A percentile compares a stretch with the other conserved stretches of the same genome.
phyloP scores from a whole-genome alignment of 1,140 invertebrate species.

The Papilio aristodemus region DNA sequence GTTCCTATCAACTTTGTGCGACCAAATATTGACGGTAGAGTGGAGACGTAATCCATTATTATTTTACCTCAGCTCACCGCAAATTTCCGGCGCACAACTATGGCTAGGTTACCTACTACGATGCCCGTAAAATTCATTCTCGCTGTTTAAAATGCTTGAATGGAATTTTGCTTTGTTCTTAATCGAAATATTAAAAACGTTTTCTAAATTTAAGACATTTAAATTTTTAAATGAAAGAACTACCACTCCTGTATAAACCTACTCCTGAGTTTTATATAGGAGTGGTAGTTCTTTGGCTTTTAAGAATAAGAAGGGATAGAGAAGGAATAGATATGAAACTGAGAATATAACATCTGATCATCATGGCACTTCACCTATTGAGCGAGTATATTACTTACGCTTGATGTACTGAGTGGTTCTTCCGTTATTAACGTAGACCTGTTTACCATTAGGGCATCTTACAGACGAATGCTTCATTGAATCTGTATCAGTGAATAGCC shows the following conservation, averaged over 20 bases:
- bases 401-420: neutral
- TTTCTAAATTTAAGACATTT: too few species aligned
- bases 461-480: neutral
- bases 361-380: neutral
- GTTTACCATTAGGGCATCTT: neutral
- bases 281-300: too few species aligned
- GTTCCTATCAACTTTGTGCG: too few species aligned
- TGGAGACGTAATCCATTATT: neutral
- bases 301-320: too few species aligned
- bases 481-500: neutral
- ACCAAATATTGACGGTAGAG: neutral
- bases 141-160: neutral
- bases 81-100: neutral
- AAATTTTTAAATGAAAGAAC: too few species aligned
- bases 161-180: neutral
- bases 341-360: too few species aligned
- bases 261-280: too few species aligned
- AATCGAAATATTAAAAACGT: too few species aligned
- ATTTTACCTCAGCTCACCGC: neutral
- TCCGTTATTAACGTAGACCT: neutral
- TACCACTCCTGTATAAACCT: too few species aligned
- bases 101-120: neutral
- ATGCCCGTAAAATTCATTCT: neutral
- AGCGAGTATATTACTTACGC: neutral
- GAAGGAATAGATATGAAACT: too few species aligned